phyloP scores from a whole-genome alignment of 2,113 vertebrate genomes.

The Proteles cristata region DNA sequence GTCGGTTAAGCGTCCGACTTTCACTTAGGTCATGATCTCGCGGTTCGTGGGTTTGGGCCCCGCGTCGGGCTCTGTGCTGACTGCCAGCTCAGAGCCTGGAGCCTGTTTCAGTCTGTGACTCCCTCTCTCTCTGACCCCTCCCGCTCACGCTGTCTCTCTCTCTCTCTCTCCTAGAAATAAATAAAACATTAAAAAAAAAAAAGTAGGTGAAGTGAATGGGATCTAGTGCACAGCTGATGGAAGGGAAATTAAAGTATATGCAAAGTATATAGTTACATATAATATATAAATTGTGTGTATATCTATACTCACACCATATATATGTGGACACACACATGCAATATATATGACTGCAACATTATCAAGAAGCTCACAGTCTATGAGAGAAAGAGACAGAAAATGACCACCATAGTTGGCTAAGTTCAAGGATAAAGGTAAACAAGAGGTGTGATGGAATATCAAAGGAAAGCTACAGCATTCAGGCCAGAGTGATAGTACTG shows the following conservation, averaged over 20 bases:
- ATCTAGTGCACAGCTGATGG: neutral
- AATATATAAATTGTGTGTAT: neutral
- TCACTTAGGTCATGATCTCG: too few species aligned
- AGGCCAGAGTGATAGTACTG: rapidly evolving
- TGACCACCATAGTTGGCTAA: neutral
- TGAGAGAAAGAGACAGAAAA: neutral
- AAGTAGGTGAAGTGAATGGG: too few species aligned
- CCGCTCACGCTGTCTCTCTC: too few species aligned
- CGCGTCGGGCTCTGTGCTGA: too few species aligned
- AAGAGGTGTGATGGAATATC: rapidly evolving
- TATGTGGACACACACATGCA: neutral
- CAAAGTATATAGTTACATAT: neutral
- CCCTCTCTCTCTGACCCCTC: too few species aligned
- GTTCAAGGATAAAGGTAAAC: neutral
- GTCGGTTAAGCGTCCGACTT: too few species aligned
- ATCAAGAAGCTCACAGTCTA: neutral
- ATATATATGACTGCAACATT: neutral
- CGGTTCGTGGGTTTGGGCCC: too few species aligned
- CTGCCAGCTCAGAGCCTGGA: too few species aligned
- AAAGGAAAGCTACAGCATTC: neutral
- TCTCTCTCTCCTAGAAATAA: too few species aligned
- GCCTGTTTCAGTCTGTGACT: too few species aligned
- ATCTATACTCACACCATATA: neutral
- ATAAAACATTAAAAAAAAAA: too few species aligned
- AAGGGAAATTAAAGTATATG: neutral